Evolutionary conservation across 1,140 invertebrate species (phyloP), one percentile per base, ranked within the genome.

Genomic region (Drosophila lacertosa): DNA sequence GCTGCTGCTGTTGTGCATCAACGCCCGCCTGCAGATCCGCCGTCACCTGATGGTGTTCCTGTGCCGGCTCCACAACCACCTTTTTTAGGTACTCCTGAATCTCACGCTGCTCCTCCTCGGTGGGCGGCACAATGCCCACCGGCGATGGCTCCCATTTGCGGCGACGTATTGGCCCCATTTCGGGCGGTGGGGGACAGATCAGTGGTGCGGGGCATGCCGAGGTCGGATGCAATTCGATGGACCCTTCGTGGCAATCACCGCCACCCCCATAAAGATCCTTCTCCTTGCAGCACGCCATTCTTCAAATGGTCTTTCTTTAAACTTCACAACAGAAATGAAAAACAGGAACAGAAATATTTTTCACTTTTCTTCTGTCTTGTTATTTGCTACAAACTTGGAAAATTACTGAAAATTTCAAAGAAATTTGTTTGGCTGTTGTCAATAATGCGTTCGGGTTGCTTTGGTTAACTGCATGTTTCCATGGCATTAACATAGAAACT

Each of bases 161-260:
- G 0, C 75, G 13, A 0, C 66, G 48, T 11, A 60, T 58, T 5
- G 64, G 58, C 0, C 32, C 74, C 13, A 72, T 67, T 1, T 88
- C 81, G 4, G 42, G 35, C 0, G 59, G 63, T 9, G 72, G 54
- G 0, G 81, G 63, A 39, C 82, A 88, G 0, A 88, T 58, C 11
- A 81, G 6, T 1, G 83, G 82, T 4, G 78, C 83, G 5, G 82
- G 82, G 32, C 82, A 88, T 4, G 53, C 63, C 0, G 74, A 53
- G 0, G 58, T 65, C 1, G 82, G 65, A 26, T 77, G 73, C 2
- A 86, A 22, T 10, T 86, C 71, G 0, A 82, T 88, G 6, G 42
- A 18, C 20, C 11, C 40, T n/a, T 24, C 16, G 15, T 7, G 29
- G 22, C 77, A 88, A 9, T 74, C 70, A 0, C 54, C 59, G 3